Base-by-base conservation (phyloP, 2,113 vertebrate species). In the Climacteris rufus region DNA sequence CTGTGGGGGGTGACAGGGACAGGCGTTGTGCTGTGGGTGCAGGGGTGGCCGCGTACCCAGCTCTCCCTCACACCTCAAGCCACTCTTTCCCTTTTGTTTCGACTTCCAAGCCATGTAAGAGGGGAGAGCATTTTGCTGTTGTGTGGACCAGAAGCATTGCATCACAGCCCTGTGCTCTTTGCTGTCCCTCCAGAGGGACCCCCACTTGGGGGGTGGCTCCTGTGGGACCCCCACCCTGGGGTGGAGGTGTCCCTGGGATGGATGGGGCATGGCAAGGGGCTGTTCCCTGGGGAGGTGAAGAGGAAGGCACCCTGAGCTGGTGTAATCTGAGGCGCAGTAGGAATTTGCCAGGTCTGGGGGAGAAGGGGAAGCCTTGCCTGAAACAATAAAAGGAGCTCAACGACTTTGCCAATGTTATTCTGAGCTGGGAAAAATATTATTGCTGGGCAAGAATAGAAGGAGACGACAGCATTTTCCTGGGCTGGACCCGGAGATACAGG, bases 401-500 rank as follows among this genome's bases (percentile, higher is more conserved):
- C 5, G 12, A 16, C 75, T 83, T 57, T 53, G 87, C 83, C 87
- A 68, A 20, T 91, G 94, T 95, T 96, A 80, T 94, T 96, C 89
- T 65, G 95, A 96, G 81, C 85, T 89, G 93, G 93, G 89, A 96
- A 96, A 95, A 97, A 97, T 94, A 84, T 93, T 97, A 71, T 90
- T 93, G 91, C 96, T 90, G 44, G 65, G 91, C 75, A 96, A 94
- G 96, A 97, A 97, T 79, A 95, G 92, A 80, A 97, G 87, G 91
- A 96, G 90, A 83, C 19, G 24, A 50, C 53, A 70, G 93, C 3
- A 1, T 54, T 86, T 92, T 96, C 96, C 94, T 10, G 54, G 80
- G 71, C 93, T 86, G 83, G 63, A 68, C 35, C 44, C 0, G 5
- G 69, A 0, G 1, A 42, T 49, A 15, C 0, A 4, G 31, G 63